A percentile compares a stretch with the other conserved stretches of the same genome.
Conservation (phyloP, 2,888 invertebrate genomes). For the Lochmaea capreae region DNA sequence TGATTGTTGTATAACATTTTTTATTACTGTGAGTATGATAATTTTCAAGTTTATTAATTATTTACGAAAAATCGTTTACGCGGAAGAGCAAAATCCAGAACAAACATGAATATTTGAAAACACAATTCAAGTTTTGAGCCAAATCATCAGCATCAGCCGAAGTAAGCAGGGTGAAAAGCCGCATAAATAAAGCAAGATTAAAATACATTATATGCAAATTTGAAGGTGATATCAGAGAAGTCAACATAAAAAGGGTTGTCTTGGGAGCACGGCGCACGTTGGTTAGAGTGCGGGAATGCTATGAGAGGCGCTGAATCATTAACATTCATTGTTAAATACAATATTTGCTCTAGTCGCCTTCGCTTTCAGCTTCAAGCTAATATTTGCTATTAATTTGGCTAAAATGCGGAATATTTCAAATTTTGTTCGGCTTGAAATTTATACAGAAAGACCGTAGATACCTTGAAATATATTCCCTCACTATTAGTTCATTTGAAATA, state of each 20-base stretch:
- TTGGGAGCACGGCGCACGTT: constrained; percentile 34
- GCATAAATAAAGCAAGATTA: constrained; percentile 33
- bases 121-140: constrained; percentile 32
- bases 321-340: constrained; percentile 61
- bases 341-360: constrained; percentile 58
- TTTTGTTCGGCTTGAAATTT: constrained; percentile 49
- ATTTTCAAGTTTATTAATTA: not conserved
- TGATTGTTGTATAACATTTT: no score
- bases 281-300: constrained; percentile 57
- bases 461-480: not conserved
- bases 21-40: no score
- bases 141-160: constrained; percentile 31
- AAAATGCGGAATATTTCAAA: constrained; percentile 55
- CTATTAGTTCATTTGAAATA: not conserved
- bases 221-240: constrained; percentile 38
- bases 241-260: constrained; percentile 44
- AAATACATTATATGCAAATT: constrained; percentile 41
- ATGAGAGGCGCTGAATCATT: constrained; percentile 53
- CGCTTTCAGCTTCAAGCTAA: constrained; percentile 58
- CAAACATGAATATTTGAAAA: constrained; percentile 33
- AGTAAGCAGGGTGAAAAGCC: constrained; percentile 33
- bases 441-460: constrained; percentile 36
- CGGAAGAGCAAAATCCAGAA: constrained; percentile 20
- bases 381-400: constrained; percentile 61
- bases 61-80: not conserved